A percentile compares a stretch with the other conserved stretches of the same genome.
Evolutionary conservation across 2,113 vertebrate species (phyloP).

Genomic region (Sapajus apella): DNA sequence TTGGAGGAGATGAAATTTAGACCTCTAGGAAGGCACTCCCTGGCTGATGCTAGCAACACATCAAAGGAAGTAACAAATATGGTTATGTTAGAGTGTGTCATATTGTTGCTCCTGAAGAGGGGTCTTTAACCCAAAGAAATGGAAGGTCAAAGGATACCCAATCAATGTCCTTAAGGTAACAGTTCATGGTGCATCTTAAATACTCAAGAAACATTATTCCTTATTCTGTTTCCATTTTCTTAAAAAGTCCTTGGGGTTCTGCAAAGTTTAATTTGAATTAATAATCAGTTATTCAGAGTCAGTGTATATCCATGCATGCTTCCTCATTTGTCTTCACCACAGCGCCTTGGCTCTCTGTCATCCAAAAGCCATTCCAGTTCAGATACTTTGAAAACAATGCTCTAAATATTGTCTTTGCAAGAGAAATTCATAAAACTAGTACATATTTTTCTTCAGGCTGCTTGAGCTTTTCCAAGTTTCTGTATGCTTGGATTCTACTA

Average conservation of each 20-base stretch:
- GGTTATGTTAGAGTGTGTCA: not conserved
- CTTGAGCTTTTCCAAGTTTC: not conserved
- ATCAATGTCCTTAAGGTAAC: not conserved
- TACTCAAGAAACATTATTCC: not conserved
- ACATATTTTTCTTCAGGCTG: not conserved
- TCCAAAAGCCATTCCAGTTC: not conserved
- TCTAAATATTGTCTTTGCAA: not conserved
- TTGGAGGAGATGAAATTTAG: not conserved
- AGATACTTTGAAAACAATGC: not conserved
- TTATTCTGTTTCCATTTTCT: not conserved
- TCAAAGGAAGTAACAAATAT: not conserved
- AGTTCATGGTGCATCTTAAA: not conserved
- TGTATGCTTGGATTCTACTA: not conserved
- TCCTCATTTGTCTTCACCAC: not conserved
- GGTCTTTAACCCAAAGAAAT: not conserved
- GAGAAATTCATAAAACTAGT: not conserved
- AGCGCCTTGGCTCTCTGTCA: not conserved
- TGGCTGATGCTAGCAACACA: not conserved
- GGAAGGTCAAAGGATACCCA: not conserved
- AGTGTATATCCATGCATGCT: not conserved
- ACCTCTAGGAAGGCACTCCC: not conserved
- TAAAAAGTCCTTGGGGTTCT: not conserved
- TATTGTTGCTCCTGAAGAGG: not conserved
- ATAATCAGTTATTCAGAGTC: not conserved
- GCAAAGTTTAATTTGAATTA: not conserved